Evolutionary conservation across 1,140 invertebrate species (phyloP).

Genomic region (Nilaparvata lugens): DNA sequence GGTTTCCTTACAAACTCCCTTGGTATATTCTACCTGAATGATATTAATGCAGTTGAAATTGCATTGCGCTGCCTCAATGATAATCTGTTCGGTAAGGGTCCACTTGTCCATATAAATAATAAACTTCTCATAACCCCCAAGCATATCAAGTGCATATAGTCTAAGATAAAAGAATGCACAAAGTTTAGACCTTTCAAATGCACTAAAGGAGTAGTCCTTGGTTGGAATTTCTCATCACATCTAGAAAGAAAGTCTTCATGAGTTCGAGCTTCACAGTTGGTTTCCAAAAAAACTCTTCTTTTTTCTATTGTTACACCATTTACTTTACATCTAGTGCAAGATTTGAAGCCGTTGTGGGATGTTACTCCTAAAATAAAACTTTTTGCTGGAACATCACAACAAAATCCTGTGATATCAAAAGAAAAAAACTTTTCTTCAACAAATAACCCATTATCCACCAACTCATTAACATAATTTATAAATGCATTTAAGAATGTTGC

Average conservation of each 20-base stretch:
- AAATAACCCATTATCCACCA: slow-evolving; percentile 17
- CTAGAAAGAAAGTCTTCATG: background rate
- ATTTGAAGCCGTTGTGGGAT: slow-evolving; percentile 31
- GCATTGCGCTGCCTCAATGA: too few relatives aligned
- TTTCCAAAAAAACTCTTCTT: slow-evolving; percentile 24
- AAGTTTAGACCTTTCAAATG: slow-evolving; percentile 10
- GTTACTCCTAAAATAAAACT: slow-evolving; percentile 32
- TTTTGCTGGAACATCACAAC: slow-evolving; percentile 36
- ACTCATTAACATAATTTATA: too few relatives aligned
- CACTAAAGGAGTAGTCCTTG: background rate
- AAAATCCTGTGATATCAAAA: slow-evolving; percentile 18
- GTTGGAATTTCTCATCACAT: background rate
- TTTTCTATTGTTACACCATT: slow-evolving; percentile 24
- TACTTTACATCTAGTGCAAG: slow-evolving; percentile 33
- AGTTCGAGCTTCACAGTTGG: background rate
- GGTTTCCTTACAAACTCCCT: background rate
- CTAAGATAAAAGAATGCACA: slow-evolving; percentile 26
- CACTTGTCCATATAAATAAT: slow-evolving; percentile 28
- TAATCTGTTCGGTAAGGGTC: too few relatives aligned
- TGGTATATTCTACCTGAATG: too few relatives aligned
- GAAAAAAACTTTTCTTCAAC: slow-evolving; percentile 14
- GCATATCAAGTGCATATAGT: slow-evolving; percentile 34
- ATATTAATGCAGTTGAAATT: too few relatives aligned
- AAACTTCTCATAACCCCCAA: slow-evolving; percentile 31
- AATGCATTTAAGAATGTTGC: background rate